phyloP scores from a whole-genome alignment of 2,113 vertebrate genomes.

The Aleadryas rufinucha region DNA sequence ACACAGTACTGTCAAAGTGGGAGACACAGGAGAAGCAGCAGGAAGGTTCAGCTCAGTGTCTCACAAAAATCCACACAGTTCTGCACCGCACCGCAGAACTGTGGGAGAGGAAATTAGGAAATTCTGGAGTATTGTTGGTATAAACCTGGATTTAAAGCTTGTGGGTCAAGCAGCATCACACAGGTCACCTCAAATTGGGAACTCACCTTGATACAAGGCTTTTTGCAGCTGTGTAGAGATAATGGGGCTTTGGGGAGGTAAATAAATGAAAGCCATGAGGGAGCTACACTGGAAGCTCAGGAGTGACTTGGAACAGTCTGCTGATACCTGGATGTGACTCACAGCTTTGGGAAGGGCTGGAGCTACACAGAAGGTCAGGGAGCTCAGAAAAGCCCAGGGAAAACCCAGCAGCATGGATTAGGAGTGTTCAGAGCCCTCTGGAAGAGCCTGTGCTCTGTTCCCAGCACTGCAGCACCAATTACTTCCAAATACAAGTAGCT shows the following conservation, averaged over 20 bases:
- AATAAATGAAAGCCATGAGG: background rate
- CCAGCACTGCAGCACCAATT: background rate
- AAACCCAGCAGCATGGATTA: fast-evolving
- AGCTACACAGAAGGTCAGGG: background rate
- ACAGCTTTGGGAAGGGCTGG: background rate
- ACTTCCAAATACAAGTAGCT: background rate
- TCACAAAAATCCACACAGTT: background rate
- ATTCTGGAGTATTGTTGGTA: background rate
- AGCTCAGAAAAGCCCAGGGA: background rate
- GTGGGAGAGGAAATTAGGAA: background rate
- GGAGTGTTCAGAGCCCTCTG: background rate
- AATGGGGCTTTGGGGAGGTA: background rate
- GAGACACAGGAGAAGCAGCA: background rate
- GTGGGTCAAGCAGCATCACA: background rate
- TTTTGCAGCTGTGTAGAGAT: background rate
- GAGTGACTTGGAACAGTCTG: background rate
- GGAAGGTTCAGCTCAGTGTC: background rate
- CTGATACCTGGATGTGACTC: background rate
- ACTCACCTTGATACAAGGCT: background rate
- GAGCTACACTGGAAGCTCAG: background rate
- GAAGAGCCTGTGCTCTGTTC: background rate
- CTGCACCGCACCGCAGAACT: background rate
- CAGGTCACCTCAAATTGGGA: background rate
- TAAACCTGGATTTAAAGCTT: background rate
- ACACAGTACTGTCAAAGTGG: background rate